phyloP scores from a whole-genome alignment of 2,797 vertebrate species.

The Thripadectes ignobilis region DNA sequence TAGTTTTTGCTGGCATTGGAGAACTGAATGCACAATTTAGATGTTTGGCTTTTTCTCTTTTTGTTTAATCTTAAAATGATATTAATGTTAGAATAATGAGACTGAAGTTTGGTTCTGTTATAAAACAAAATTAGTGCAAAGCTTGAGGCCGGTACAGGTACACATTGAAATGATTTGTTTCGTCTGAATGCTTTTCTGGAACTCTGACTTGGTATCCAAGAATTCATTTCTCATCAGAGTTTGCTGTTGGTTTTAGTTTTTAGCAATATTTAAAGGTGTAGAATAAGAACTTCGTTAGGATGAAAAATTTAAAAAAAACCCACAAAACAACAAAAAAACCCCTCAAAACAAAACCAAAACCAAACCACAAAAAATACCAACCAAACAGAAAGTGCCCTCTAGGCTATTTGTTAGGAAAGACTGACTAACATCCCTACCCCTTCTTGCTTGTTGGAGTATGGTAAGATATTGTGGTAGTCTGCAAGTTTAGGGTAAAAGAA shows the following conservation, averaged over 20 bases:
- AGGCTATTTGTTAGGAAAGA: not conserved
- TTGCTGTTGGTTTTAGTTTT: not conserved
- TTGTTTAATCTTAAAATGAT: not conserved
- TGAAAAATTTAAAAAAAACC: not conserved
- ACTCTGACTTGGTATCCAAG: not conserved
- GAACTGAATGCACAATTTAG: not conserved
- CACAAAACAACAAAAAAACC: not conserved
- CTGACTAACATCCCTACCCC: not conserved
- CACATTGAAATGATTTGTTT: not conserved
- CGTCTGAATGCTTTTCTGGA: not conserved
- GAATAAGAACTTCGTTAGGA: not conserved
- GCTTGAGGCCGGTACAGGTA: not conserved
- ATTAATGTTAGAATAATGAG: not conserved
- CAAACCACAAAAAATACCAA: not conserved
- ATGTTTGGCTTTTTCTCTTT: not conserved
- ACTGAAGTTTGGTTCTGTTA: not conserved
- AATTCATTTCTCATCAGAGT: not conserved
- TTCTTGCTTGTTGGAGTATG: not conserved
- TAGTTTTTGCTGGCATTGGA: not conserved
- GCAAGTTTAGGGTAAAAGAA: not conserved
- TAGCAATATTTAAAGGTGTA: not conserved
- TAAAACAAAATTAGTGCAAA: not conserved
- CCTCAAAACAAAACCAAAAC: too few species aligned
- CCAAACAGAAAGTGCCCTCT: not conserved
- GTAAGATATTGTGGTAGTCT: not conserved